Percentiles rank a stretch among this genome's conserved stretches.
Conservation (phyloP, 2,113 vertebrate genomes). For the Halichoeres trimaculatus region DNA sequence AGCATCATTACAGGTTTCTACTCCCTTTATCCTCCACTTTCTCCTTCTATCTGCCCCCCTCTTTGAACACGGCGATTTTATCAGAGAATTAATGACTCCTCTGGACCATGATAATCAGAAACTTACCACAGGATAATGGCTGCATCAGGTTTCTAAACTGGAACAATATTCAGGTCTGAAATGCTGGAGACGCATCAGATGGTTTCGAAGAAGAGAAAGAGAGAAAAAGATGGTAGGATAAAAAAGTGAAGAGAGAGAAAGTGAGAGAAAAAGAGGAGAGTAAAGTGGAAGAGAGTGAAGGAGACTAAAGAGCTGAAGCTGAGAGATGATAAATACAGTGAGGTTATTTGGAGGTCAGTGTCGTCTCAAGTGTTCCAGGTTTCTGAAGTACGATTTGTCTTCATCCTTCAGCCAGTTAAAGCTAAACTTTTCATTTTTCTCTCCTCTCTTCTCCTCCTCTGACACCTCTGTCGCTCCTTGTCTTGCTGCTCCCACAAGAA, state of each 20-base stretch:
- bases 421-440: conserved; percentile 2
- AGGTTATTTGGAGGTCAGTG: conserved; percentile 59
- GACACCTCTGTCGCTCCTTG: background rate
- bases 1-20: background rate
- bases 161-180: conserved; percentile 49
- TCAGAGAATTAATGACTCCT: conserved; percentile 61
- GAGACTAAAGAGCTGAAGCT: background rate
- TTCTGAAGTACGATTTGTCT: conserved; percentile 28
- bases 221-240: background rate
- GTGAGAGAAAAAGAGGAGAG: background rate
- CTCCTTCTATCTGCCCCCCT: conserved; percentile 5
- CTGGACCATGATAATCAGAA: conserved; percentile 50
- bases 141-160: conserved; percentile 19
- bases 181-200: conserved; percentile 22
- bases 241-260: background rate
- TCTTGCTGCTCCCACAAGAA: conserved; percentile 19
- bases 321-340: conserved; percentile 15
- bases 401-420: conserved; percentile 13
- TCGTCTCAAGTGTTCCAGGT: conserved; percentile 35
- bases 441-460: background rate
- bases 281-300: conserved; percentile 5
- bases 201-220: background rate
- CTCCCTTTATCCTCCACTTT: too few species aligned
- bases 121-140: conserved; percentile 58
- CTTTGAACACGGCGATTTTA: conserved; percentile 36